Percentiles rank a stretch among this genome's conserved stretches.
Conservation (phyloP, 2,888 invertebrate species). For the Amiota minor region DNA sequence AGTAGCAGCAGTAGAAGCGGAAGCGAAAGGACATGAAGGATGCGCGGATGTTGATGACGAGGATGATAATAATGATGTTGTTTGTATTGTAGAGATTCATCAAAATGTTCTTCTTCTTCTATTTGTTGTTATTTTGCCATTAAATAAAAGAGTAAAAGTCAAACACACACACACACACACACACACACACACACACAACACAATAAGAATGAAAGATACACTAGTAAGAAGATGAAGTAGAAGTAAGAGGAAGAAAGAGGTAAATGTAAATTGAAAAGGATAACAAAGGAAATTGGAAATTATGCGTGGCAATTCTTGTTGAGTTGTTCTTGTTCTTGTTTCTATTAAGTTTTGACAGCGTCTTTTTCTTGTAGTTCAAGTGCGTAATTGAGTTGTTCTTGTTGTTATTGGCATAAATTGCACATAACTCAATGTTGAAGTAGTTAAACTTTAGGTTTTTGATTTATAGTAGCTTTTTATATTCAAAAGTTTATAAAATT, state of each 20-base stretch:
- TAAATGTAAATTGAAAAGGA: conserved; percentile 44
- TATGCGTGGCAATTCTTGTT: conserved; percentile 27
- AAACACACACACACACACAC: not conserved
- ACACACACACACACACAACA: no score
- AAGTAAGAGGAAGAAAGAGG: not conserved
- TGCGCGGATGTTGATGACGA: conserved; percentile 5
- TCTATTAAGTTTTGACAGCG: conserved; percentile 11
- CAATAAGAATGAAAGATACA: not conserved
- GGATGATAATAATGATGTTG: not conserved
- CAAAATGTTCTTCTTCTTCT: not conserved
- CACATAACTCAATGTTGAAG: conserved; percentile 2
- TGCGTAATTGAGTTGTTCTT: conserved; percentile 35
- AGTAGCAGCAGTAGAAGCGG: not conserved
- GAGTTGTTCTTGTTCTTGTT: conserved; percentile 1
- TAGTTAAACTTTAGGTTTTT: conserved; percentile 41
- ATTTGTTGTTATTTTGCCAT: no score
- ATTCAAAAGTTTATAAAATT: not conserved
- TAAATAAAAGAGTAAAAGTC: not conserved
- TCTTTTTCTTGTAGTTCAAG: conserved; percentile 15
- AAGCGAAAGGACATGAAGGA: not conserved
- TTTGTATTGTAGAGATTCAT: not conserved
- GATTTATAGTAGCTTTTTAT: conserved; percentile 10
- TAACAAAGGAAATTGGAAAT: conserved; percentile 48
- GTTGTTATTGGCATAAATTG: conserved; percentile 21
- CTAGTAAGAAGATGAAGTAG: not conserved